phyloP scores from a whole-genome alignment of 2,113 vertebrate species.

The Lucifuga dentata region DNA sequence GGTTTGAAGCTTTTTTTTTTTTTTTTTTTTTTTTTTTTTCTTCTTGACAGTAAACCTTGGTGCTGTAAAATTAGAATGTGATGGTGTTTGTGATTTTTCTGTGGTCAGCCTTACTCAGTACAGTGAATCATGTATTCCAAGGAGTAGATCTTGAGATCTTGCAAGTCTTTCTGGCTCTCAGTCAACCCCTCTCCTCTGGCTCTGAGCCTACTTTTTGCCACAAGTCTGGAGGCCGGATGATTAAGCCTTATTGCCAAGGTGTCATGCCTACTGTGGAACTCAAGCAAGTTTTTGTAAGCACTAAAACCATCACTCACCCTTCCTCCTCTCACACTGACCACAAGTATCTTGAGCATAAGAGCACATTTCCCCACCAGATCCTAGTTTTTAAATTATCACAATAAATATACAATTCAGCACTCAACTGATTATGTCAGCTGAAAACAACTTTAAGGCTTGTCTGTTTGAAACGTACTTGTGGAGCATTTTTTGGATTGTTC shows the following conservation, averaged over 20 bases:
- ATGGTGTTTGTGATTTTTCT: conserved; percentile 72
- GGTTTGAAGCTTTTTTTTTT: conserved; percentile 51
- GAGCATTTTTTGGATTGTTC: not conserved
- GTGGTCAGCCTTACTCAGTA: conserved; percentile 65
- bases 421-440: conserved; percentile 34
- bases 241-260: conserved; percentile 50
- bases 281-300: conserved; percentile 37
- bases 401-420: conserved; percentile 46
- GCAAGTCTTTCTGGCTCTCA: conserved; percentile 50
- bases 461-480: not conserved
- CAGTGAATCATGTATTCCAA: conserved; percentile 76
- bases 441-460: conserved; percentile 9
- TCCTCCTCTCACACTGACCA: conserved; percentile 23
- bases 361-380: conserved; percentile 14
- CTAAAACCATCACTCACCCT: conserved; percentile 26
- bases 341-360: conserved; percentile 34
- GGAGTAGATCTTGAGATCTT: conserved; percentile 53
- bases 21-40: no score
- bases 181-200: conserved; percentile 56
- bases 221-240: conserved; percentile 45
- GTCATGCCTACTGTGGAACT: conserved; percentile 62
- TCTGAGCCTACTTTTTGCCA: conserved; percentile 51
- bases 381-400: conserved; percentile 34
- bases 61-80: conserved; percentile 73
- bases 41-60: conserved; percentile 34